Percentiles rank a stretch among this genome's conserved stretches.
These are phyloP conservation scores for Axea sp. DNA, from an alignment of 2,888 invertebrate genomes.

Conservation along the genomic window DNA sequence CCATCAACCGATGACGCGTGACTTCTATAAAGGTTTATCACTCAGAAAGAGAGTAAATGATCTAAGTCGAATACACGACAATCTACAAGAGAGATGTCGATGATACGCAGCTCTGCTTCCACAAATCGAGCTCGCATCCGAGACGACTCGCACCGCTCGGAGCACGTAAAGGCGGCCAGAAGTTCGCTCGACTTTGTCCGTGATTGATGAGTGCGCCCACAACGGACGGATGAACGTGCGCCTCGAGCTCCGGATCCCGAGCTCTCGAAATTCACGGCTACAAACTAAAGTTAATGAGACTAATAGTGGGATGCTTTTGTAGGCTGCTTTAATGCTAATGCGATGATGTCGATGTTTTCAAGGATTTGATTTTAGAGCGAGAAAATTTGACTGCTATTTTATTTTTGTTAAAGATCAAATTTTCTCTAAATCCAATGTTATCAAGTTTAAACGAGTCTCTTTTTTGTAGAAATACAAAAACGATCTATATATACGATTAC, in stretches of 20 bases:
- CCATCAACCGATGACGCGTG: neutral
- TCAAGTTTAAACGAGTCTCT: no score
- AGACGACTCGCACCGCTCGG: constrained; percentile 13
- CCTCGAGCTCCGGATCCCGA: constrained; percentile 2
- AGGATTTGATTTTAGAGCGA: neutral
- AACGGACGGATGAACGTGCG: neutral
- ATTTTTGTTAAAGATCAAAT: neutral
- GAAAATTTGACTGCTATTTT: neutral
- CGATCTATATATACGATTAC: no score
- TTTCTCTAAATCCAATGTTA: neutral
- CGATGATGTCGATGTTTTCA: constrained; percentile 20
- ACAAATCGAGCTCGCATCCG: constrained; percentile 21
- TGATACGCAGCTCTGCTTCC: constrained; percentile 18
- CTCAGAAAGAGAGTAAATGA: neutral
- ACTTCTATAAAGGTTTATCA: neutral
- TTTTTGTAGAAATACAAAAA: no score
- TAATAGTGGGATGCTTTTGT: constrained; percentile 41
- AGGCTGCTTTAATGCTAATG: constrained; percentile 34
- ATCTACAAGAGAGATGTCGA: constrained; percentile 11
- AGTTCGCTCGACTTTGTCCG: neutral
- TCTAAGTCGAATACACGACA: neutral
- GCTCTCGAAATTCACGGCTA: constrained; percentile 17
- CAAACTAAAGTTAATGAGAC: constrained; percentile 39
- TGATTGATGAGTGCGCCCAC: constrained; percentile 29
- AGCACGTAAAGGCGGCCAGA: neutral